Percentiles rank a stretch among this genome's conserved stretches.
These are phyloP conservation scores for Trematomus bernacchii DNA, from an alignment of 2,797 vertebrate genomes.

Conservation along the genomic window DNA sequence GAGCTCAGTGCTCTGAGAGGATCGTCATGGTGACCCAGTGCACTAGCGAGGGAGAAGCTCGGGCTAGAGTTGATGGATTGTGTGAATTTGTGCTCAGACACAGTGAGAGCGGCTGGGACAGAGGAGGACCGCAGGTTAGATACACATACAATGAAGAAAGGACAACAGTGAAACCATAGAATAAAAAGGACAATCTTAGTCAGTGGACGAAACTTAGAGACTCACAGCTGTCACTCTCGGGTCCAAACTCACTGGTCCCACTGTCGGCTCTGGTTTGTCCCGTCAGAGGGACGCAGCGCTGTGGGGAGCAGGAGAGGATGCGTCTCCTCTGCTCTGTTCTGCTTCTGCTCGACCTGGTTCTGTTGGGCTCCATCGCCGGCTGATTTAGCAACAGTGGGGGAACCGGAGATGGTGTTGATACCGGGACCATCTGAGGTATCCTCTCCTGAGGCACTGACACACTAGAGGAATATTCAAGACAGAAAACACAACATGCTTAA, in stretches of 20 bases:
- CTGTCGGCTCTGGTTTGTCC: conserved; percentile 45
- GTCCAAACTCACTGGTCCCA: conserved; percentile 66
- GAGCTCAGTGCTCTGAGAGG: conserved; percentile 62
- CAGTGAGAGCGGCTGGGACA: conserved; percentile 60
- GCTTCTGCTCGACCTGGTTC: conserved; percentile 21
- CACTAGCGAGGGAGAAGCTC: conserved; percentile 52
- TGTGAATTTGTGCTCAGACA: conserved; percentile 62
- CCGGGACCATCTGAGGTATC: conserved; percentile 22
- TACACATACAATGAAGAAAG: background rate
- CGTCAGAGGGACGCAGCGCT: conserved; percentile 37
- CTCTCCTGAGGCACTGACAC: conserved; percentile 37
- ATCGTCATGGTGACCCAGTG: conserved; percentile 26
- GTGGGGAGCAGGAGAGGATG: conserved; percentile 60
- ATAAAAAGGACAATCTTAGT: too few species aligned
- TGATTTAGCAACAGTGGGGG: conserved; percentile 28
- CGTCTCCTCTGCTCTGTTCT: conserved; percentile 39
- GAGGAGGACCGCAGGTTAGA: background rate
- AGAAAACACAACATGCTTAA: conserved; percentile 10
- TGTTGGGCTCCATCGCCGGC: background rate
- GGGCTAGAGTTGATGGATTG: conserved; percentile 19
- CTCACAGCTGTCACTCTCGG: conserved; percentile 65
- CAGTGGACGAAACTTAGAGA: background rate
- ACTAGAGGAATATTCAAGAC: conserved; percentile 26
- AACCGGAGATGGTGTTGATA: conserved; percentile 24
- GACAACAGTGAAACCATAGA: background rate